Evolutionary conservation across 2,797 vertebrate genomes (phyloP).

Genomic region (Okamejei kenojei): DNA sequence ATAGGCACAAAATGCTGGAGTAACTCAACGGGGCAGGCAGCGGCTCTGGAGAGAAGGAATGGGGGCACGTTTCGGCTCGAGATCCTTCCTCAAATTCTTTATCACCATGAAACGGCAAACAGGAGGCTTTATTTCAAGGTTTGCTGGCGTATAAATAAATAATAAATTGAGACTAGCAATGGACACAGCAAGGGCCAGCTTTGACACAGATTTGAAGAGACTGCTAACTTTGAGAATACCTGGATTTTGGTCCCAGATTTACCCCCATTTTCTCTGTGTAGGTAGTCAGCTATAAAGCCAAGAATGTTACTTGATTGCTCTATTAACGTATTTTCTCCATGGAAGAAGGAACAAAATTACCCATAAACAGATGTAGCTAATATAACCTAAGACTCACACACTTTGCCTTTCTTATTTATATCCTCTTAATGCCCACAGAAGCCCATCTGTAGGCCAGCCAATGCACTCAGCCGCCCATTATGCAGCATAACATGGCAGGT

Average conservation of each 20-base stretch:
- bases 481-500: conserved; percentile 46
- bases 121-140: background rate
- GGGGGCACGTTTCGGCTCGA: too few species aligned
- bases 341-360: conserved; percentile 21
- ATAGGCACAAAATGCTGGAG: too few species aligned
- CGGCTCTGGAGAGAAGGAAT: too few species aligned
- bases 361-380: conserved; percentile 16
- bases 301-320: background rate
- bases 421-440: background rate
- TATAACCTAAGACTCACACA: background rate
- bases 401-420: conserved; percentile 40
- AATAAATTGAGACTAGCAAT: background rate
- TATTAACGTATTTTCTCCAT: conserved; percentile 10
- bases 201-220: background rate
- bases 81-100: background rate
- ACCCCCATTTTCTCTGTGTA: background rate
- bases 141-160: background rate
- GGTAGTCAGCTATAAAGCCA: background rate
- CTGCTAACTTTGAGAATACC: background rate
- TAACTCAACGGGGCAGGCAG: too few species aligned
- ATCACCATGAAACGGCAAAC: background rate
- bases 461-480: conserved; percentile 39
- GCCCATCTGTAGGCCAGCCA: background rate
- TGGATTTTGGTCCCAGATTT: background rate
- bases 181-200: background rate